A percentile compares a stretch with the other conserved stretches of the same genome.
These are phyloP conservation scores for Torymus texanus DNA, from an alignment of 2,888 invertebrate genomes.

Conservation along the genomic window DNA sequence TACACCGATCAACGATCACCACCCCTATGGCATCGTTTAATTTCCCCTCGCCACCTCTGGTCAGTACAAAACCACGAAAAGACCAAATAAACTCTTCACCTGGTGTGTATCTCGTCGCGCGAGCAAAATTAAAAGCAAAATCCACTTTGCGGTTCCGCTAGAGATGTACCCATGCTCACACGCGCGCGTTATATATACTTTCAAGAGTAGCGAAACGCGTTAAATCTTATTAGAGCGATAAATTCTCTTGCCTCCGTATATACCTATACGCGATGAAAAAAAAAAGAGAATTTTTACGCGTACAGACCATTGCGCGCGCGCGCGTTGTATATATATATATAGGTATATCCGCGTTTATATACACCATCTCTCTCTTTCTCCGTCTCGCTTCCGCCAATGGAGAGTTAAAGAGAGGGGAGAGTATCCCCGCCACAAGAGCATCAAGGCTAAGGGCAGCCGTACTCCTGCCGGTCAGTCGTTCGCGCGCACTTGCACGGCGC, in stretches of 20 bases:
- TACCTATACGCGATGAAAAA: not conserved
- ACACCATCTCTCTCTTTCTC: not conserved
- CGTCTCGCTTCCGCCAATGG: too few relatives aligned
- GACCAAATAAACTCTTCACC: too few relatives aligned
- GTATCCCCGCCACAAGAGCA: not conserved
- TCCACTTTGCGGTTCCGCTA: too few relatives aligned
- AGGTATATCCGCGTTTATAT: not conserved
- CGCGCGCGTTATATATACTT: not conserved
- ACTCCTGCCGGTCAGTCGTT: conserved; percentile 8
- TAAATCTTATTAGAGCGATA: conserved; percentile 15
- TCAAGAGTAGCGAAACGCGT: conserved; percentile 11
- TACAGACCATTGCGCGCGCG: not conserved
- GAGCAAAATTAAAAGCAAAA: too few relatives aligned
- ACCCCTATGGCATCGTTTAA: too few relatives aligned
- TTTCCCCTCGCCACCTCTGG: too few relatives aligned
- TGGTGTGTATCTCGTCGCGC: too few relatives aligned
- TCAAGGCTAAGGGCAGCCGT: not conserved
- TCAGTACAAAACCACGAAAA: too few relatives aligned
- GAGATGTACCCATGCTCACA: too few relatives aligned
- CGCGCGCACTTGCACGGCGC: conserved; percentile 15
- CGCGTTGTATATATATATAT: too few relatives aligned
- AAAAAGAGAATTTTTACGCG: not conserved
- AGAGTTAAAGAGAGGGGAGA: too few relatives aligned
- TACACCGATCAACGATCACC: too few relatives aligned
- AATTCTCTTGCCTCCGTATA: conserved; percentile 3